phyloP scores from a whole-genome alignment of 2,888 invertebrate species.

The Oxyteleia sp. region DNA sequence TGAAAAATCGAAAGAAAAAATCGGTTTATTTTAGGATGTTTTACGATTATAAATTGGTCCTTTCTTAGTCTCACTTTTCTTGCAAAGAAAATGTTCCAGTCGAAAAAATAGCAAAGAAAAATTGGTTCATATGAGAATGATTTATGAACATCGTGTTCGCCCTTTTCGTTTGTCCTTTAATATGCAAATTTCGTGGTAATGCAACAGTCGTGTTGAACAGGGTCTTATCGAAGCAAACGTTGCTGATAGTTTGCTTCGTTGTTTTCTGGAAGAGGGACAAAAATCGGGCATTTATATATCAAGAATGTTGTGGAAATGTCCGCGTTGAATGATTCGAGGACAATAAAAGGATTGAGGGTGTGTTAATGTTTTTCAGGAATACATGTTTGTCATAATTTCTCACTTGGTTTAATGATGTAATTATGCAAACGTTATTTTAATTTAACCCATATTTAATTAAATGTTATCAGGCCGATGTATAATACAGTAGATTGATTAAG shows the following conservation, averaged over 20 bases:
- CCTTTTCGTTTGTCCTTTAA: constrained; percentile 39
- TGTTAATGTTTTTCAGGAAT: constrained; percentile 5
- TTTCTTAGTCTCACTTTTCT: too few relatives aligned
- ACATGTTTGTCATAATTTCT: constrained; percentile 31
- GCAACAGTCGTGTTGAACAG: constrained; percentile 59
- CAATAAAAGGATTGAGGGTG: not conserved
- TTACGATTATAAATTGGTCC: too few relatives aligned
- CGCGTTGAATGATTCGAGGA: constrained; percentile 12
- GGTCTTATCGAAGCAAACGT: constrained; percentile 47
- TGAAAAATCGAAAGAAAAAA: too few relatives aligned
- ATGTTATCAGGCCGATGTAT: constrained; percentile 48
- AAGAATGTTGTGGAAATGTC: constrained; percentile 14
- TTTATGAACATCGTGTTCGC: not conserved
- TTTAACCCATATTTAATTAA: constrained; percentile 58
- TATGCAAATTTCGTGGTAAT: constrained; percentile 60
- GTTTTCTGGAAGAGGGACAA: constrained; percentile 6
- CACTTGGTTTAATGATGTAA: constrained; percentile 36
- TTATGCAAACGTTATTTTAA: constrained; percentile 56
- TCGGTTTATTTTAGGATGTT: too few relatives aligned
- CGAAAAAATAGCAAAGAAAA: too few relatives aligned
- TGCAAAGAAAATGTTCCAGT: too few relatives aligned
- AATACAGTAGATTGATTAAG: constrained; percentile 44
- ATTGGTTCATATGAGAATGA: too few relatives aligned
- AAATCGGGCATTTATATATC: constrained; percentile 20
- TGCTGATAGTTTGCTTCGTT: constrained; percentile 32